These are phyloP conservation scores for Glyphotaelius pellucidus DNA, from an alignment of 2,888 invertebrate species.

Conservation along the genomic window DNA sequence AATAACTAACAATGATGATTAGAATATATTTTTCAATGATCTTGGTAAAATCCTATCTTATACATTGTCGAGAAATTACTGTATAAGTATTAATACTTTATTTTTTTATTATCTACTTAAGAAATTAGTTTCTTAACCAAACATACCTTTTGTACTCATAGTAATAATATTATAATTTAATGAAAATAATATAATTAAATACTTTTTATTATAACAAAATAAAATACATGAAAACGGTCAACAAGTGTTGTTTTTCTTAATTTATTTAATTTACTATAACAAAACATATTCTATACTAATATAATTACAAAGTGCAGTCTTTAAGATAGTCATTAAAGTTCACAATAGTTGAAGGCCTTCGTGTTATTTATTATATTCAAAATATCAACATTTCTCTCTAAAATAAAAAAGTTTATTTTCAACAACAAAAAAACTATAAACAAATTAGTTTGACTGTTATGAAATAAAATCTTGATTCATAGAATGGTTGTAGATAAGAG, in stretches of 20 bases:
- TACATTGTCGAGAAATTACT: background rate
- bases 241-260: constrained; percentile 30
- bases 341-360: background rate
- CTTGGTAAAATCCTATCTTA: background rate
- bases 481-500: background rate
- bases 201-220: constrained; percentile 36
- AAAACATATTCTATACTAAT: background rate
- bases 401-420: background rate
- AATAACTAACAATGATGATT: background rate
- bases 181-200: constrained; percentile 46
- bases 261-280: background rate
- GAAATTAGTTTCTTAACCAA: constrained; percentile 9
- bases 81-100: constrained; percentile 29
- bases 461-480: background rate
- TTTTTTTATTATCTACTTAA: constrained; percentile 17
- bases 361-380: background rate
- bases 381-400: background rate
- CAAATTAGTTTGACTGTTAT: background rate
- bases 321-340: constrained; percentile 2
- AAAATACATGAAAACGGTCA: constrained; percentile 19
- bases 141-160: constrained; percentile 34
- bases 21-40: constrained; percentile 15
- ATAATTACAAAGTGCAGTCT: constrained; percentile 4
- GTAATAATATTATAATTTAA: background rate
- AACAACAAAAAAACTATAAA: background rate